phyloP scores from a whole-genome alignment of 2,797 vertebrate genomes.

The Brachyalestes nurse region DNA sequence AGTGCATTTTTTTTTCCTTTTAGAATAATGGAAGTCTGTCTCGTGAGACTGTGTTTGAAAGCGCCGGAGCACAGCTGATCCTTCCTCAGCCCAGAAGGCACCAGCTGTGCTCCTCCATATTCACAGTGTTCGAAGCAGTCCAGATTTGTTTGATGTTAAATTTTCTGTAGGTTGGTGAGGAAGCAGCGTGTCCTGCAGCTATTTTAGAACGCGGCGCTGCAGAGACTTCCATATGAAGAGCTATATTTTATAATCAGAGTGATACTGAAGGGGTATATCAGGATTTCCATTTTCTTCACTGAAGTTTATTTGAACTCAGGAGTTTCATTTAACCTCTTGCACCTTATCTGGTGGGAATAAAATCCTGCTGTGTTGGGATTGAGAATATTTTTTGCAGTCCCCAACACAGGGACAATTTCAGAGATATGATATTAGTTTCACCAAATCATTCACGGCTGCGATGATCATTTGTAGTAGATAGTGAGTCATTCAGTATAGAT shows the following conservation, averaged over 20 bases:
- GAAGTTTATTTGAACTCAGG: not conserved
- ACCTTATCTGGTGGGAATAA: not conserved
- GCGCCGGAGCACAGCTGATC: not conserved
- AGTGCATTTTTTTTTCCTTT: too few species aligned
- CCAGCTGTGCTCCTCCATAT: constrained; percentile 3
- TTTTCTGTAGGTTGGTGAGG: constrained; percentile 14
- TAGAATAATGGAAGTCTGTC: not conserved
- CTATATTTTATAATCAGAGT: constrained; percentile 8
- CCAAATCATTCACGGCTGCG: not conserved
- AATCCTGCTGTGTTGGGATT: not conserved
- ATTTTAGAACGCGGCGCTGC: constrained; percentile 7
- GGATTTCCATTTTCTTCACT: constrained; percentile 6
- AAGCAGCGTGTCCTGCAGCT: constrained; percentile 1
- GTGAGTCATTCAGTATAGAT: too few species aligned
- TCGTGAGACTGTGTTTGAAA: not conserved
- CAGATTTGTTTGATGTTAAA: constrained; percentile 22
- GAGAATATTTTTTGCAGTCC: not conserved
- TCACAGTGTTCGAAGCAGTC: not conserved
- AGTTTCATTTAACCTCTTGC: not conserved
- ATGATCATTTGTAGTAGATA: too few species aligned
- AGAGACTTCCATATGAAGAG: constrained; percentile 1
- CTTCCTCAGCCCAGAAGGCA: not conserved
- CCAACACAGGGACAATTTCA: not conserved
- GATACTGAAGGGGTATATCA: not conserved
- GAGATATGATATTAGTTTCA: not conserved